Conservation (phyloP, 2,113 vertebrate species). For the Lepus europaeus region DNA sequence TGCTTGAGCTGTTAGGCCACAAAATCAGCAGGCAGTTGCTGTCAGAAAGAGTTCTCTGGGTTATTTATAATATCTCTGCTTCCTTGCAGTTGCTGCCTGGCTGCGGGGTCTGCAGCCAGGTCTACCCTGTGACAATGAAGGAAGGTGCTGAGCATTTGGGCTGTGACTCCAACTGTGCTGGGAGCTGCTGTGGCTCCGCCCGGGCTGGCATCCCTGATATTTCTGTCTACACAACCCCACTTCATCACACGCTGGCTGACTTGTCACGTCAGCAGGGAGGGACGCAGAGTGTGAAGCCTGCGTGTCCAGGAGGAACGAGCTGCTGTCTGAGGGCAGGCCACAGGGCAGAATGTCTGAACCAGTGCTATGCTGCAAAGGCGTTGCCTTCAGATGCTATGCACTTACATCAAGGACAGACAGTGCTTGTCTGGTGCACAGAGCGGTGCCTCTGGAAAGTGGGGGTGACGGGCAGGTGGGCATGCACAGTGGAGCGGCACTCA, state of each 20-base stretch:
- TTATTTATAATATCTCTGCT: conserved; percentile 86
- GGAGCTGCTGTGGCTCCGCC: not conserved
- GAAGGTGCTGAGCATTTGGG: conserved; percentile 21
- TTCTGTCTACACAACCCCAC: not conserved
- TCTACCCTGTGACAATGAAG: not conserved
- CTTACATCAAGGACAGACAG: not conserved
- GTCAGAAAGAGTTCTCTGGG: conserved; percentile 84
- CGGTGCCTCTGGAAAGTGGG: not conserved
- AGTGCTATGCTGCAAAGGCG: not conserved
- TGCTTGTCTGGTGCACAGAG: not conserved
- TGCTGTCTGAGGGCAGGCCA: not conserved
- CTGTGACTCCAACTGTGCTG: not conserved
- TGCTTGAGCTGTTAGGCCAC: conserved; percentile 89
- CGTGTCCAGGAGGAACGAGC: not conserved
- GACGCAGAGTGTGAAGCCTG: not conserved
- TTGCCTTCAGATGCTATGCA: conserved; percentile 24
- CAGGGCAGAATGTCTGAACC: not conserved
- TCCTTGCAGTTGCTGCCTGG: conserved; percentile 84
- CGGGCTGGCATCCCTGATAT: conserved; percentile 28
- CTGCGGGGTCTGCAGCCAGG: conserved; percentile 76
- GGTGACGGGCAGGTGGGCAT: not conserved
- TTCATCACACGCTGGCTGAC: not conserved
- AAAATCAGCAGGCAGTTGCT: conserved; percentile 88
- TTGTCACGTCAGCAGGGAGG: not conserved
- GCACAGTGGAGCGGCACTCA: not conserved